Conservation (phyloP, 2,888 invertebrate genomes). For the Ernsta delagoae region DNA sequence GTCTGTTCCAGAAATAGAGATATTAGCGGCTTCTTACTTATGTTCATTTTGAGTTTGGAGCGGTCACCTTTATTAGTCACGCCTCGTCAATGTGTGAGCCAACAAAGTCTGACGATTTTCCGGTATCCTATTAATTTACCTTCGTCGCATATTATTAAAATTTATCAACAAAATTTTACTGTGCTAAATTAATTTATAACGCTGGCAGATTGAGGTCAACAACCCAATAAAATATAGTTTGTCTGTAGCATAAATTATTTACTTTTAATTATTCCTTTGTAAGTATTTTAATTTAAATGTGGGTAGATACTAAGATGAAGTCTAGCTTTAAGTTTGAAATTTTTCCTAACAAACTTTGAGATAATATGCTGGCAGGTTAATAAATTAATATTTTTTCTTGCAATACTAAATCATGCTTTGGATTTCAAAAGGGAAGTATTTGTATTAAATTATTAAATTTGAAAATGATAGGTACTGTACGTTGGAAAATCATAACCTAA, state of each 20-base stretch:
- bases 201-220: conserved; percentile 10
- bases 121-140: conserved; percentile 22
- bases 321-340: background rate
- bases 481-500: too few species aligned
- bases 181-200: conserved; percentile 5
- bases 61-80: conserved; percentile 68
- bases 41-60: conserved; percentile 50
- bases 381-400: too few species aligned
- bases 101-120: conserved; percentile 43
- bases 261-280: background rate
- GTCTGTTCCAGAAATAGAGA: conserved; percentile 79
- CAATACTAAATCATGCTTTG: too few species aligned
- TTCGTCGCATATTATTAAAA: conserved; percentile 4
- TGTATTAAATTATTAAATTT: too few species aligned
- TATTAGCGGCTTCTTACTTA: conserved; percentile 66
- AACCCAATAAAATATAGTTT: conserved; percentile 11
- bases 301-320: too few species aligned
- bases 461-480: too few species aligned
- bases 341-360: background rate
- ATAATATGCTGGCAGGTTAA: too few species aligned
- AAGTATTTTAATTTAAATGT: too few species aligned
- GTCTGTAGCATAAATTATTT: conserved; percentile 3
- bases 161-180: conserved; percentile 23
- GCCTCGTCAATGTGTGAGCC: conserved; percentile 54
- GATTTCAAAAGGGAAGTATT: too few species aligned